These are phyloP conservation scores for Florisuga fusca DNA, from an alignment of 2,797 vertebrate species.

Conservation along the genomic window DNA sequence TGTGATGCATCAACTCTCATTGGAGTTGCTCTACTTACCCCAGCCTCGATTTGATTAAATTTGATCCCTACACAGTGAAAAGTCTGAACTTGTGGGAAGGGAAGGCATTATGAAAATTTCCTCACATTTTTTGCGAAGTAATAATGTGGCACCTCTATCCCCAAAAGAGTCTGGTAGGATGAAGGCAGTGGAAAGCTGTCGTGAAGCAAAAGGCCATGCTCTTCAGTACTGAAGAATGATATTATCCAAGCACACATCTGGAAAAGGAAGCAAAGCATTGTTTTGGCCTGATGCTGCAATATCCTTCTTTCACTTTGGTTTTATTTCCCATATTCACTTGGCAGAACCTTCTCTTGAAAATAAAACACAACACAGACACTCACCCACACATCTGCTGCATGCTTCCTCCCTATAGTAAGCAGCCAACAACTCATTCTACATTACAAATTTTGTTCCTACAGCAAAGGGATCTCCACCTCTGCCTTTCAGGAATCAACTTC, in stretches of 20 bases:
- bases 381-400: neutral
- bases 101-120: neutral
- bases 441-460: neutral
- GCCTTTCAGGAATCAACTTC: neutral
- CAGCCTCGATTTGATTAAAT: neutral
- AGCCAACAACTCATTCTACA: neutral
- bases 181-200: constrained; percentile 87
- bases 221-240: constrained; percentile 93
- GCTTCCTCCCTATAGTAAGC: neutral
- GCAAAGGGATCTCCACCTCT: neutral
- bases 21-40: neutral
- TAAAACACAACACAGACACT: neutral
- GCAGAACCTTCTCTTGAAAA: neutral
- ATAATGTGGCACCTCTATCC: constrained; percentile 91
- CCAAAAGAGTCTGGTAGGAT: constrained; percentile 86
- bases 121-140: constrained; percentile 94
- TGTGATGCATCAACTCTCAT: neutral
- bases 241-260: constrained; percentile 84
- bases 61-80: neutral
- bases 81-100: neutral
- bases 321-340: constrained; percentile 27
- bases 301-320: constrained; percentile 21
- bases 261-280: constrained; percentile 16
- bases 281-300: neutral
- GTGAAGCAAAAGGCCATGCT: constrained; percentile 91